These are phyloP conservation scores for Canis aureus DNA, from an alignment of 2,113 vertebrate genomes.

Conservation along the genomic window DNA sequence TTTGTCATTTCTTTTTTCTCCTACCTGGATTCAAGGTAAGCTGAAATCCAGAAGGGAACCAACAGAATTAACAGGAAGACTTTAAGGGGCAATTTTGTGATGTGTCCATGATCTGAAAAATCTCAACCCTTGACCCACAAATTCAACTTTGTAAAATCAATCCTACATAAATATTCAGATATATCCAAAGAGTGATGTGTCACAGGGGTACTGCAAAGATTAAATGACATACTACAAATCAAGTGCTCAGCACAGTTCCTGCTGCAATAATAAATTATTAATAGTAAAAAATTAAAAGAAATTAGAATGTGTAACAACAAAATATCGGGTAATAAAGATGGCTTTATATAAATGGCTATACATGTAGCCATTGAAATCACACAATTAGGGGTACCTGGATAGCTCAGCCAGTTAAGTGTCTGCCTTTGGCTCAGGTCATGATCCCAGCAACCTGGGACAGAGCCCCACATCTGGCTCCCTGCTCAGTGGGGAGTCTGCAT, in stretches of 20 bases:
- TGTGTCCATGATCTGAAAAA: background rate
- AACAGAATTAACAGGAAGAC: background rate
- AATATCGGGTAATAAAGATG: background rate
- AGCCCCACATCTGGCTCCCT: too few species aligned
- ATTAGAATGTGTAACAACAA: background rate
- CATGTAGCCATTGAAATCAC: background rate
- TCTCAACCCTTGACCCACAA: background rate
- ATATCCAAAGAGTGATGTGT: background rate
- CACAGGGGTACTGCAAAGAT: background rate
- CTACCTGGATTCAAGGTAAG: background rate
- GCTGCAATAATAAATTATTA: background rate
- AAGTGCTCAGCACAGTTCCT: background rate
- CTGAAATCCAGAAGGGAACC: background rate
- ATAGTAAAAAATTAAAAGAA: background rate
- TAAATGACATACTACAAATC: background rate
- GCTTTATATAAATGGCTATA: background rate
- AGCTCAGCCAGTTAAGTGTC: too few species aligned
- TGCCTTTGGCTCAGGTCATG: too few species aligned
- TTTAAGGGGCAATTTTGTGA: background rate
- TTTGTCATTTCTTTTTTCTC: background rate
- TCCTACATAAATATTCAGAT: background rate
- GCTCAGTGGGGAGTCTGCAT: too few species aligned
- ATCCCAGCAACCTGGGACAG: too few species aligned
- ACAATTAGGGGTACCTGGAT: too few species aligned
- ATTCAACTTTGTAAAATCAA: background rate